phyloP scores from a whole-genome alignment of 2,113 vertebrate genomes.

The Gambusia affinis region DNA sequence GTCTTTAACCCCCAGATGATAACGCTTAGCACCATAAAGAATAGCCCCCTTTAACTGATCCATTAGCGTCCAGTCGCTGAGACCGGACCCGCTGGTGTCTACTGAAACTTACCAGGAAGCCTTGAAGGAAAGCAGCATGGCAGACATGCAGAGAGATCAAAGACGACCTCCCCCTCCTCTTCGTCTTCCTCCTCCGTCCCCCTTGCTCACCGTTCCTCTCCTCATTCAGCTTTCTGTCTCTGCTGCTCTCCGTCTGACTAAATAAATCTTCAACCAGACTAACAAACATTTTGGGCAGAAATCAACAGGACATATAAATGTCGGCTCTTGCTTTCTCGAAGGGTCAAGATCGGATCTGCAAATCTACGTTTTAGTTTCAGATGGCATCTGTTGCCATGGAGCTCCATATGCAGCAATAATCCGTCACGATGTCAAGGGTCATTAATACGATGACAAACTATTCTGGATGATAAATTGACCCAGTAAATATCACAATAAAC shows the following conservation, averaged over 20 bases:
- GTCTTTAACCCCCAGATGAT: constrained; percentile 81
- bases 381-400: background rate
- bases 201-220: constrained; percentile 22
- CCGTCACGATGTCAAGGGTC: background rate
- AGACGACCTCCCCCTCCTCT: constrained; percentile 53
- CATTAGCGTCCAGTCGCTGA: constrained; percentile 80
- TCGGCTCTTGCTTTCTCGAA: background rate
- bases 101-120: constrained; percentile 84
- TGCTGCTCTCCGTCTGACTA: constrained; percentile 16
- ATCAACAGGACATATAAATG: background rate
- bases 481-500: too few relatives aligned
- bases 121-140: constrained; percentile 84
- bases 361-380: background rate
- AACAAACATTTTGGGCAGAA: background rate
- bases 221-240: constrained; percentile 44
- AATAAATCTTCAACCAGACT: constrained; percentile 17
- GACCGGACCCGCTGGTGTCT: constrained; percentile 77
- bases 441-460: too few relatives aligned
- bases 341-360: background rate
- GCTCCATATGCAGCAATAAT: background rate
- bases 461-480: too few relatives aligned
- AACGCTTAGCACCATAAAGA: constrained; percentile 82
- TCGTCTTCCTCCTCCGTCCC: constrained; percentile 9
- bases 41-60: constrained; percentile 83
- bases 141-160: constrained; percentile 83